A percentile compares a stretch with the other conserved stretches of the same genome.
phyloP scores from a whole-genome alignment of 2,113 vertebrate species.

The Boulengerochromis microlepis region DNA sequence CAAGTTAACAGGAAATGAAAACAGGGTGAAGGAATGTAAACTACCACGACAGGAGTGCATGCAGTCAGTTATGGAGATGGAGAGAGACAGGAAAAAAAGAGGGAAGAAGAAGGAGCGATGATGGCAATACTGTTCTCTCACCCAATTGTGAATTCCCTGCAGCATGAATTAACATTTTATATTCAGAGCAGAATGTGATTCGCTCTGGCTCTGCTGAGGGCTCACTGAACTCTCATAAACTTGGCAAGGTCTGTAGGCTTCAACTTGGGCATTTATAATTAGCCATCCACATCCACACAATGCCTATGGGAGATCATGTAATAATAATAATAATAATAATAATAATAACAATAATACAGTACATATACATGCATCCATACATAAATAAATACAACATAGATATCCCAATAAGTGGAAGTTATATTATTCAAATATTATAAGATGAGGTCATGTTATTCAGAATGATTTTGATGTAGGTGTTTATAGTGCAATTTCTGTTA shows the following conservation, averaged over 20 bases:
- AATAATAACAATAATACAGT: background rate
- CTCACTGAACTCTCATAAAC: slow-evolving; percentile 65
- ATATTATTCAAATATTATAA: background rate
- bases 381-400: background rate
- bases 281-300: slow-evolving; percentile 35
- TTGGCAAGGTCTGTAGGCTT: slow-evolving; percentile 60
- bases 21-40: slow-evolving; percentile 6
- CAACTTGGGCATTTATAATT: slow-evolving; percentile 60
- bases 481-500: background rate
- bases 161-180: slow-evolving; percentile 73
- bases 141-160: slow-evolving; percentile 57
- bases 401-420: background rate
- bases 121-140: slow-evolving; percentile 49
- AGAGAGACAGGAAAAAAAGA: background rate
- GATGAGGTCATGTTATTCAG: background rate
- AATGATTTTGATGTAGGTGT: background rate
- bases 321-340: background rate
- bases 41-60: background rate
- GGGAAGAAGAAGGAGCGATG: background rate
- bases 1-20: slow-evolving; percentile 28
- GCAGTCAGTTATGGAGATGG: slow-evolving; percentile 13
- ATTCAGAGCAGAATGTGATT: slow-evolving; percentile 61
- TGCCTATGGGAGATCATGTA: slow-evolving; percentile 23
- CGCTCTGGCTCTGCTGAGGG: slow-evolving; percentile 56
- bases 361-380: background rate